Evolutionary conservation across 2,888 invertebrate genomes (phyloP).

Genomic region (Idaea dimidiata): DNA sequence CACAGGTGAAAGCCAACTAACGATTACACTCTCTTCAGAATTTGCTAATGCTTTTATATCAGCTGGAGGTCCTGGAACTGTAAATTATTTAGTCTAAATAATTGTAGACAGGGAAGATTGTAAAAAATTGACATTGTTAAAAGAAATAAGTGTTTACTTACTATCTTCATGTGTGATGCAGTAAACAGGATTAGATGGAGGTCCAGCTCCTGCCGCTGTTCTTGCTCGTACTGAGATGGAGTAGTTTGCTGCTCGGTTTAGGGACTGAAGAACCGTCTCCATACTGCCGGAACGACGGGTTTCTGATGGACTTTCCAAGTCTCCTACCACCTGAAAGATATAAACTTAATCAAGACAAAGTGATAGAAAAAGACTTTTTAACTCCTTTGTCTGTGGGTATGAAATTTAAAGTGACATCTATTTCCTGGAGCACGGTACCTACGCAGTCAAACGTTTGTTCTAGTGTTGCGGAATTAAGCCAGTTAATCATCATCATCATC

Average conservation of each 20-base stretch:
- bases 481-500: too few relatives aligned
- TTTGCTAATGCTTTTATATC: slow-evolving; percentile 90
- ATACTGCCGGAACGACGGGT: slow-evolving; percentile 87
- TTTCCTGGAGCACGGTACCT: neutral
- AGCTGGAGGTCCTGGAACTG: slow-evolving; percentile 91
- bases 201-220: slow-evolving; percentile 91
- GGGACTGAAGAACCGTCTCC: slow-evolving; percentile 86
- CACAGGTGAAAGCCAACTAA: slow-evolving; percentile 91
- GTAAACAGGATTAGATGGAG: slow-evolving; percentile 84
- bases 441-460: neutral
- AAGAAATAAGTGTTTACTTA: slow-evolving; percentile 50
- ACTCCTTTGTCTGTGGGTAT: too few relatives aligned
- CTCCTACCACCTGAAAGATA: slow-evolving; percentile 44
- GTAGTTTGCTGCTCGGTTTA: slow-evolving; percentile 92
- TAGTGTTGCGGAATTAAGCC: neutral
- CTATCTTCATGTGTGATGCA: slow-evolving; percentile 92
- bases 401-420: neutral
- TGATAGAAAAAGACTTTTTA: neutral
- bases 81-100: slow-evolving; percentile 7
- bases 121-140: neutral
- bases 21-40: slow-evolving; percentile 89
- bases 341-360: too few relatives aligned
- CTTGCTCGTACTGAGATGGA: slow-evolving; percentile 89
- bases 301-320: slow-evolving; percentile 73
- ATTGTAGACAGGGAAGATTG: too few relatives aligned